Evolutionary conservation across 2,888 invertebrate genomes (phyloP), one percentile per base, ranked within the genome.

Genomic region (Caenorhabditis sp.): DNA sequence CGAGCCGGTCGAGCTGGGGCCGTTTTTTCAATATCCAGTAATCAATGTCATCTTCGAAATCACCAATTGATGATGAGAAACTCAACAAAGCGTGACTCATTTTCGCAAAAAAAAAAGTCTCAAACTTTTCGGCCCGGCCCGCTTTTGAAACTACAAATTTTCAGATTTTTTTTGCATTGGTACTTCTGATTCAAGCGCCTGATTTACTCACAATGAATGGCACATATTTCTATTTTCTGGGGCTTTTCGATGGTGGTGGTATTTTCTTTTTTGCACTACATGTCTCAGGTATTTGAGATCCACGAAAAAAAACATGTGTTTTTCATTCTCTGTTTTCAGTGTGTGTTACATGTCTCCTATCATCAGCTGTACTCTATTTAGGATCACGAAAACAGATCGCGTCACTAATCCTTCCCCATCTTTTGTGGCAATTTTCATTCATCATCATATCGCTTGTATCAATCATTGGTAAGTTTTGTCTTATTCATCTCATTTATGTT

Each of bases 171-270:
- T 80, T 80, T 55, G 70, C 80, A 0, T 64, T 80, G 23, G 76
- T 80, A 10, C 62, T 80, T 0, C 68, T 80, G 1, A 78, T 80
- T 37, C 80, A 80, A 59, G 58, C 80, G 0, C 77, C 77, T 0
- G 80, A 80, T 62, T 51, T 80, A 26, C 66, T 80, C 1, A 73
- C 77, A 4, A 76, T 76, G 68, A 57, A 80, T 50, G 80, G 80
- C 4, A 77, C 76, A 4, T 80, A 80, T 66, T 80, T 80, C 66
- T 80, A 80, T 64, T 80, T 80, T 54, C 60, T 80, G 23, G 78
- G 78, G 14, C 50, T 65, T 37, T 76, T 78, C 43, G 76, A 80
- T 37, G 80, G 80, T 14, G 65, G 67, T 12, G 80, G 80, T 23
- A 21, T 54, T 12, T 74, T 69, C 17, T 76, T 80, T 60, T 80